These are phyloP conservation scores for Corvus hawaiiensis DNA, from an alignment of 2,113 vertebrate genomes.

Conservation along the genomic window DNA sequence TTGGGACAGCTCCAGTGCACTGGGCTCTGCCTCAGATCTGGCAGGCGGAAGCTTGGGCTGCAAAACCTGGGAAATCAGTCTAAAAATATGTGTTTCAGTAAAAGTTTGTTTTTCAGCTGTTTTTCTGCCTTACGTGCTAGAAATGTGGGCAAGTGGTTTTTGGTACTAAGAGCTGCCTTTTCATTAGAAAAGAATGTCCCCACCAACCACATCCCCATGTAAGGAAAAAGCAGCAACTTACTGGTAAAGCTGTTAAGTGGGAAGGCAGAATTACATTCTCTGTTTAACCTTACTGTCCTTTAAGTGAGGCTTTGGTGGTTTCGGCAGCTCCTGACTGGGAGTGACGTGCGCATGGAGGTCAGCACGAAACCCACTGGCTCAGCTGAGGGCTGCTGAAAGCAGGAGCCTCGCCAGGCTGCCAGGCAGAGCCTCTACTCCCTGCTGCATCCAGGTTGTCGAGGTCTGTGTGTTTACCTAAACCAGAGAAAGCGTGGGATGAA, in stretches of 20 bases:
- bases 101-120: conserved; percentile 12
- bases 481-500: not conserved
- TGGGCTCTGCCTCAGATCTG: not conserved
- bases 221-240: conserved; percentile 22
- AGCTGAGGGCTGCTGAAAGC: not conserved
- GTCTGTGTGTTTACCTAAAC: not conserved
- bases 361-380: not conserved
- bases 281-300: not conserved
- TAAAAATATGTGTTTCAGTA: conserved; percentile 33
- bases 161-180: not conserved
- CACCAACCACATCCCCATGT: conserved; percentile 47
- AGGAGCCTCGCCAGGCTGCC: not conserved
- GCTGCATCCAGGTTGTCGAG: not conserved
- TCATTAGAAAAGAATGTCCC: conserved; percentile 52
- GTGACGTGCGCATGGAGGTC: accelerated
- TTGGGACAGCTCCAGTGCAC: not conserved
- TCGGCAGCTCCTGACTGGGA: not conserved
- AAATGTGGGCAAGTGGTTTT: conserved; percentile 25
- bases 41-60: not conserved
- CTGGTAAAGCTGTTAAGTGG: conserved; percentile 4
- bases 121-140: not conserved
- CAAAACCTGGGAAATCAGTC: not conserved
- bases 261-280: not conserved
- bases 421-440: not conserved
- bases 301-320: not conserved